phyloP scores from a whole-genome alignment of 2,888 invertebrate genomes.

The Stenichneumon culpator region DNA sequence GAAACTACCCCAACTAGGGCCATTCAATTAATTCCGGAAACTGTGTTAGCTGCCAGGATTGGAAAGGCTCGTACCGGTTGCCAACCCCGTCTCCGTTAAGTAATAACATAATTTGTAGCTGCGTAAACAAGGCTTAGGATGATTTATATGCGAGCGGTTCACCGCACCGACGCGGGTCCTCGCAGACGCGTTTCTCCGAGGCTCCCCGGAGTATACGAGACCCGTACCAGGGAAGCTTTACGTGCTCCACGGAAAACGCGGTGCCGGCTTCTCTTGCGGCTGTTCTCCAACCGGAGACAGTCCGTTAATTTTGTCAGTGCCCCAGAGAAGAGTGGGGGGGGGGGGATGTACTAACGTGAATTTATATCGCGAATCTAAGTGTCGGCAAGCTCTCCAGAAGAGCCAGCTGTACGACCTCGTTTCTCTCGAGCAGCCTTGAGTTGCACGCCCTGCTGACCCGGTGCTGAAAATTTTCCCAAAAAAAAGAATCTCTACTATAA shows the following conservation, averaged over 20 bases:
- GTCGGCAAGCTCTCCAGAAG: constrained; percentile 42
- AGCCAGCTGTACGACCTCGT: constrained; percentile 18
- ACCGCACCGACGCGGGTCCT: constrained; percentile 66
- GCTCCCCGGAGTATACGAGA: constrained; percentile 13
- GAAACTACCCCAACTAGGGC: constrained; percentile 15
- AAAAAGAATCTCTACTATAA: background rate
- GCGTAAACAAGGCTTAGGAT: constrained; percentile 81
- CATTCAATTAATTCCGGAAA: constrained; percentile 42
- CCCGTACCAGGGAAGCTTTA: constrained; percentile 23
- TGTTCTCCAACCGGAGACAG: constrained; percentile 47
- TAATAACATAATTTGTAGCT: constrained; percentile 81
- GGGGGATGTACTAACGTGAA: constrained; percentile 55
- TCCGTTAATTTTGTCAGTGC: constrained; percentile 67
- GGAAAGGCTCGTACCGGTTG: constrained; percentile 34
- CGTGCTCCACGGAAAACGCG: constrained; percentile 25
- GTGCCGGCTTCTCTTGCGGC: constrained; percentile 19
- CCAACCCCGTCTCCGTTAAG: constrained; percentile 67
- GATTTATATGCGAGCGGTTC: constrained; percentile 79
- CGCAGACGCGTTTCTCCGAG: constrained; percentile 19
- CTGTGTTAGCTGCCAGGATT: constrained; percentile 23
- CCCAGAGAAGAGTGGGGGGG: background rate
- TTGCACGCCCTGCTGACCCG: background rate
- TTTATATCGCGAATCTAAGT: constrained; percentile 71
- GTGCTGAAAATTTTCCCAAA: constrained; percentile 3
- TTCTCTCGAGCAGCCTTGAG: constrained; percentile 5